Evolutionary conservation across 2,797 vertebrate species (phyloP), one percentile per base, ranked within the genome.

Genomic region (Champsocephalus gunnari): DNA sequence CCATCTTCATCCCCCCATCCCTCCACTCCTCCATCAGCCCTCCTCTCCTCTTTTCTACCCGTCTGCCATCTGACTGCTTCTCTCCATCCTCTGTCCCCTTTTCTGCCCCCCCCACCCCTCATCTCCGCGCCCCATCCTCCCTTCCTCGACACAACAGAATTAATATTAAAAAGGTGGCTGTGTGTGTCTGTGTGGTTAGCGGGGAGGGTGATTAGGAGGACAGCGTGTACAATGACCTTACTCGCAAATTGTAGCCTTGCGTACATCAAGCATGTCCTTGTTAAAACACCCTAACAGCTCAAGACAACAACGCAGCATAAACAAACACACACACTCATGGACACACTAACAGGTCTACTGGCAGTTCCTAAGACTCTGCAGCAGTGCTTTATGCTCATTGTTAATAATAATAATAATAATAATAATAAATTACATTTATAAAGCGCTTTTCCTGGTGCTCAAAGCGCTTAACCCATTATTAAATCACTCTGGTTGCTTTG

Each of bases 221-320:
- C 77, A 45, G 43, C 3, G 34, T 80, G 80, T 79, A 82, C 83
- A 62, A 77, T 85, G 89, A 92, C 91, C 89, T 94, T 89, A 88
- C 86, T 84, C 44, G 17, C 85, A 83, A 86, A 87, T 70, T 49
- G 49, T 73, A 83, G 88, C 83, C 84, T 83, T 64, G 43, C 83
- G 79, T 82, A 84, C 81, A 82, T 75, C 87, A 83, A 85, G 76
- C 64, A 77, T 83, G 83, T 89, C 89, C 90, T 90, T 92, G 86
- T 90, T 90, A 82, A 68, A 83, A 73, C 81, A 71, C 58, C 64
- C 75, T 60, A 80, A 89, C 77, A 73, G 83, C 67, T 73, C 76
- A 70, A 82, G 81, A 88, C 75, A 78, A 62, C 82, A 87, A 38
- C 58, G 57, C 62, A 3, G 62, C 19, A 61, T 55, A 85, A 84